Conservation (phyloP, 2,888 invertebrate genomes). For the Drosophila mercatorum region DNA sequence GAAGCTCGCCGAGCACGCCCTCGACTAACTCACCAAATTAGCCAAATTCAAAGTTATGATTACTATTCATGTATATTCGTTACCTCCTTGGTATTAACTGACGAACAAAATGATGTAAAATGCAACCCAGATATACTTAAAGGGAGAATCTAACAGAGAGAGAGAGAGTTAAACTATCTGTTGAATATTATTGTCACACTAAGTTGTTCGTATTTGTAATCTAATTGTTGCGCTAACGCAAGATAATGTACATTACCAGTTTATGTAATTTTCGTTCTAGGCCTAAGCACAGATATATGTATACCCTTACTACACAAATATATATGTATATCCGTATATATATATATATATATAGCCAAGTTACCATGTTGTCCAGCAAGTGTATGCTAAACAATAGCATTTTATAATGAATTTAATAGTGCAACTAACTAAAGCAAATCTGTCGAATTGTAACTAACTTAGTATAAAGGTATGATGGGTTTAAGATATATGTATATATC, state of each 20-base stretch:
- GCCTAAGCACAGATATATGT: conserved; percentile 33
- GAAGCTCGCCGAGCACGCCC: conserved; percentile 61
- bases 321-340: conserved; percentile 12
- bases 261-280: conserved; percentile 51
- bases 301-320: conserved; percentile 7
- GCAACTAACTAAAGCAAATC: conserved; percentile 20
- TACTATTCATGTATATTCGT: conserved; percentile 46
- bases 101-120: conserved; percentile 37
- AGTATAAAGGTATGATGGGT: conserved; percentile 19
- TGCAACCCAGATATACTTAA: conserved; percentile 46
- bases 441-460: conserved; percentile 13
- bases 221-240: conserved; percentile 54
- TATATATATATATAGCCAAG: conserved; percentile 39
- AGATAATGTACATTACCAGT: conserved; percentile 53
- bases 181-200: conserved; percentile 55
- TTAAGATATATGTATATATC: conserved; percentile 19
- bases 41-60: conserved; percentile 67
- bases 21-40: conserved; percentile 62
- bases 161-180: conserved; percentile 28
- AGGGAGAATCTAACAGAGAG: conserved; percentile 9
- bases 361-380: conserved; percentile 34
- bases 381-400: conserved; percentile 30
- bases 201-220: conserved; percentile 60
- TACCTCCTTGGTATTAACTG: conserved; percentile 62
- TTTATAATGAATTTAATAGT: conserved; percentile 45